Conservation (phyloP, 64 coral and sea anemone genomes). For the Porites australiensis region DNA sequence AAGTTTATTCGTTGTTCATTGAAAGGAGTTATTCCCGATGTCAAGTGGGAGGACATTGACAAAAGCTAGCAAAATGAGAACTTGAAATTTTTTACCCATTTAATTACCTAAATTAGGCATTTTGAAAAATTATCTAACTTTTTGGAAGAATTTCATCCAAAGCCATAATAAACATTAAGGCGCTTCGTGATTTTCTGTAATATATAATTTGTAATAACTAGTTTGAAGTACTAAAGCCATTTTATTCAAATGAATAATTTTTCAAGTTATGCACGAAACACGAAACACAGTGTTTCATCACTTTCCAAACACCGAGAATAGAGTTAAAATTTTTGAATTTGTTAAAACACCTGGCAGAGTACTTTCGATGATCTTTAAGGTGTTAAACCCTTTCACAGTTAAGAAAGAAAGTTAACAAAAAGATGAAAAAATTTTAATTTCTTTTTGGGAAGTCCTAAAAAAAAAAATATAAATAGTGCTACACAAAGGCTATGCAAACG, state of each 20-base stretch:
- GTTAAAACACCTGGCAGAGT: too few relatives aligned
- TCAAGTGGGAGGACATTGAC: conserved; percentile 75
- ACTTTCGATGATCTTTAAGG: too few relatives aligned
- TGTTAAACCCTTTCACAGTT: too few relatives aligned
- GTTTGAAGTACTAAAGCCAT: neutral
- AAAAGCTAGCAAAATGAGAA: conserved; percentile 30
- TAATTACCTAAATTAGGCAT: neutral
- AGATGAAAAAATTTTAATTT: too few relatives aligned
- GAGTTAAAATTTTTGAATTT: too few relatives aligned
- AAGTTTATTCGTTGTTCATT: conserved; percentile 77
- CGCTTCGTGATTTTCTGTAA: neutral
- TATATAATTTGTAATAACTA: neutral
- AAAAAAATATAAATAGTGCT: too few relatives aligned
- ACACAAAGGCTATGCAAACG: too few relatives aligned
- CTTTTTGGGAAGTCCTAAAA: too few relatives aligned
- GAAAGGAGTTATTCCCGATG: conserved; percentile 71
- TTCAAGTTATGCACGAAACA: too few relatives aligned
- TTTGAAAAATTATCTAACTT: neutral
- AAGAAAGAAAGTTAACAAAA: too few relatives aligned
- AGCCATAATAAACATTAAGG: neutral
- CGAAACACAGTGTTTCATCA: too few relatives aligned
- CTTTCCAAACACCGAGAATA: too few relatives aligned
- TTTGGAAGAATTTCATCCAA: neutral
- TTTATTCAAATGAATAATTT: neutral
- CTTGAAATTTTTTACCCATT: neutral